A percentile compares a stretch with the other conserved stretches of the same genome.
phyloP scores from a whole-genome alignment of 2,888 invertebrate species.

The Scrobipalpa costella region DNA sequence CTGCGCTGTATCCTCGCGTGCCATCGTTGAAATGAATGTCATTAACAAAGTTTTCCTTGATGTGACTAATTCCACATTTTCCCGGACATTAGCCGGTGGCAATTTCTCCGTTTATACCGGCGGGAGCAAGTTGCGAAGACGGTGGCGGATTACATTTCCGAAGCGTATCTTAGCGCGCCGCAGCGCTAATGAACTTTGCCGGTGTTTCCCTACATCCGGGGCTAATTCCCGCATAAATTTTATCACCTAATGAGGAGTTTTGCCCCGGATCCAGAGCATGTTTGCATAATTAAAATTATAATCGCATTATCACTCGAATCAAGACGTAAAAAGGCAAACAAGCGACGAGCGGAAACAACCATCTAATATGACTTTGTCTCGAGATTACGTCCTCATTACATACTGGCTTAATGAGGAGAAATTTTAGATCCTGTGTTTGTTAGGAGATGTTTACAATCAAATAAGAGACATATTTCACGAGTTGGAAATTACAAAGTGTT shows the following conservation, averaged over 20 bases:
- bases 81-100: constrained; percentile 17
- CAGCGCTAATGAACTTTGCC: constrained; percentile 47
- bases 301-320: constrained; percentile 26
- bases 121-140: constrained; percentile 23
- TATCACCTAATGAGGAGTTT: constrained; percentile 42
- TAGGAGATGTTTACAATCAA: constrained; percentile 6
- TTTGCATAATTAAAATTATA: constrained; percentile 38
- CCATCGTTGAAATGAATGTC: constrained; percentile 31
- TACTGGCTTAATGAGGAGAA: constrained; percentile 11
- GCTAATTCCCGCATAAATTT: constrained; percentile 49
- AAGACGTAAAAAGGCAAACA: constrained; percentile 22
- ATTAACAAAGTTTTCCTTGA: constrained; percentile 27
- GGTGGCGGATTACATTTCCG: constrained; percentile 33
- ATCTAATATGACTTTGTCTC: constrained; percentile 9
- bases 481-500: constrained; percentile 6
- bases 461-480: constrained; percentile 1
- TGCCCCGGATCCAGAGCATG: constrained; percentile 31
- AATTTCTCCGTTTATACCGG: constrained; percentile 20
- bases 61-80: constrained; percentile 23
- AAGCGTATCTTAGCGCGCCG: constrained; percentile 34
- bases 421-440: constrained; percentile 1
- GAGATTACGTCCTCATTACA: constrained; percentile 8
- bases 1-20: constrained; percentile 40
- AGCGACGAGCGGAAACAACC: constrained; percentile 15
- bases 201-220: constrained; percentile 35